Conservation (phyloP, 2,888 invertebrate species). For the Caenorhabditis imperialis region DNA sequence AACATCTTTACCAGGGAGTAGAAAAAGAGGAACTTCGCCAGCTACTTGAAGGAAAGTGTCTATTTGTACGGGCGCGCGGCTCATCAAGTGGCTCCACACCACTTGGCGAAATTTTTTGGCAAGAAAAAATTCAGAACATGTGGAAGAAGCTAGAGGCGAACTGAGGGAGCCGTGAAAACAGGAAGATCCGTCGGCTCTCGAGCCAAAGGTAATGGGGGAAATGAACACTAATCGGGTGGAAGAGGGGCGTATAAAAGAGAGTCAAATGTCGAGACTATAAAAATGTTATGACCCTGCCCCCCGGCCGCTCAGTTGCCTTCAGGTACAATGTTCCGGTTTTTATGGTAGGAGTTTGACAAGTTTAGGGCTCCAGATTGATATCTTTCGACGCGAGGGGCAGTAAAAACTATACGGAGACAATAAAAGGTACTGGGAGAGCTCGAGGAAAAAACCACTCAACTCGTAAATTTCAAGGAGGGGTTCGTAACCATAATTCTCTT, state of each 20-base stretch:
- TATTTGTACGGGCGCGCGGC: constrained; percentile 49
- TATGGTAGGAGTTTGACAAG: too few species aligned
- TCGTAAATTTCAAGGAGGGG: too few species aligned
- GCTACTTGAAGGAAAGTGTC: too few species aligned
- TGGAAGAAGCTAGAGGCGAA: too few species aligned
- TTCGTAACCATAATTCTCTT: too few species aligned
- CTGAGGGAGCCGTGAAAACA: too few species aligned
- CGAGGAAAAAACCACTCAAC: background rate
- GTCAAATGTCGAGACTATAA: constrained; percentile 47
- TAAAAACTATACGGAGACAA: constrained; percentile 40
- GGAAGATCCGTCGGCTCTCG: background rate
- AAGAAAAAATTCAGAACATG: too few species aligned
- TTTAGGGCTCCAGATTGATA: background rate
- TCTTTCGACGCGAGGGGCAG: background rate
- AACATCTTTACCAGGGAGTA: constrained; percentile 3
- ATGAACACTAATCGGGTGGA: constrained; percentile 55
- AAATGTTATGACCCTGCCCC: constrained; percentile 44
- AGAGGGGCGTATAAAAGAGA: constrained; percentile 19
- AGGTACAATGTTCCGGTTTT: too few species aligned
- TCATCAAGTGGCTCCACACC: constrained; percentile 42
- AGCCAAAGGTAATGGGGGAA: too few species aligned
- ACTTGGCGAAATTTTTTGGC: too few species aligned
- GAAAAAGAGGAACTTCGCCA: constrained; percentile 10
- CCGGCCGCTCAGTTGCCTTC: too few species aligned
- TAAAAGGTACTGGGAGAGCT: background rate